These are phyloP conservation scores for Pristionchus fissidentatus DNA, from an alignment of 2,888 invertebrate species.

Conservation along the genomic window DNA sequence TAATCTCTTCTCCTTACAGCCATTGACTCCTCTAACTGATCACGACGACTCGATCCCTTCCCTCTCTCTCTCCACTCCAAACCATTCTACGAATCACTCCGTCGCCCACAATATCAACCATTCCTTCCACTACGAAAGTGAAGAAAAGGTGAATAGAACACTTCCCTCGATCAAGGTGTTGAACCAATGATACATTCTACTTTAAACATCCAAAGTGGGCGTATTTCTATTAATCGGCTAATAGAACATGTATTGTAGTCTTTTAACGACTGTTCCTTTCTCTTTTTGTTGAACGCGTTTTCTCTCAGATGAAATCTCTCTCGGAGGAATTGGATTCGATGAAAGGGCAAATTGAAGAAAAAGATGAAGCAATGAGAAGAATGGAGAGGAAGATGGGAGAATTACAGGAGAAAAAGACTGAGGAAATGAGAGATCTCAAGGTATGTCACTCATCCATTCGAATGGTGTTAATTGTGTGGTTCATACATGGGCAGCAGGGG, in stretches of 20 bases:
- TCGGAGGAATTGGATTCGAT: slow-evolving; percentile 2
- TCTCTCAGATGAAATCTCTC: slow-evolving; percentile 6
- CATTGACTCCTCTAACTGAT: neutral
- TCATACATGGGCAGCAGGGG: too few relatives aligned
- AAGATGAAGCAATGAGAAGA: neutral
- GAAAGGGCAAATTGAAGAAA: slow-evolving; percentile 8
- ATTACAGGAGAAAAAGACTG: slow-evolving; percentile 8
- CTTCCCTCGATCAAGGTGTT: neutral
- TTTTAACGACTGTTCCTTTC: neutral
- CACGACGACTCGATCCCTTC: neutral
- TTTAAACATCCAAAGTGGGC: neutral
- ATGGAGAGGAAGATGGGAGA: slow-evolving; percentile 26
- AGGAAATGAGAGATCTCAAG: neutral
- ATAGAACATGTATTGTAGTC: too few relatives aligned
- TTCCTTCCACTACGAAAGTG: neutral
- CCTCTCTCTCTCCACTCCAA: neutral
- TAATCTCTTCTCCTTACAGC: too few relatives aligned
- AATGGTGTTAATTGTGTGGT: neutral
- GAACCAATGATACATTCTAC: neutral
- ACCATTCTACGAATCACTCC: neutral
- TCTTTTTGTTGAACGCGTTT: neutral
- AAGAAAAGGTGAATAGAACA: neutral
- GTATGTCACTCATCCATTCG: neutral
- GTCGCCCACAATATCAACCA: neutral
- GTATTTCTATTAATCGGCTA: too few relatives aligned